Evolutionary conservation across 2,888 invertebrate genomes (phyloP).

Genomic region (Agonopterix alstromeriana): DNA sequence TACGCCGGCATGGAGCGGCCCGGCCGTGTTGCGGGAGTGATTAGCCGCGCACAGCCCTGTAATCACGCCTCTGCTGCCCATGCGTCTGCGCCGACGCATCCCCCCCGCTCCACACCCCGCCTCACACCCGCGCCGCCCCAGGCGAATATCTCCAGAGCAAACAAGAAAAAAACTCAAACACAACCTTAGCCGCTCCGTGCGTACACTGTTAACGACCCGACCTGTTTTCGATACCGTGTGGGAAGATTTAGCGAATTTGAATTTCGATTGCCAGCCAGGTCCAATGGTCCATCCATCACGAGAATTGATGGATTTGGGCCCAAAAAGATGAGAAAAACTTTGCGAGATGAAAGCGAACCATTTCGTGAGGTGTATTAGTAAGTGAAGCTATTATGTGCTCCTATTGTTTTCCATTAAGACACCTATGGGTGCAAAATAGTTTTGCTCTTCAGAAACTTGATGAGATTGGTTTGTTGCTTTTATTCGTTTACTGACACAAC

Average conservation of each 20-base stretch:
- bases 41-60: conserved; percentile 67
- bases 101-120: conserved; percentile 17
- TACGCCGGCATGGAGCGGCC: conserved; percentile 10
- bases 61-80: conserved; percentile 70
- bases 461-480: no score
- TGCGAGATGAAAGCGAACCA: conserved; percentile 61
- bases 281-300: conserved; percentile 69
- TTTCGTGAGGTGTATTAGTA: conserved; percentile 60
- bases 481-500: no score
- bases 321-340: conserved; percentile 63
- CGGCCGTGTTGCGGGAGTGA: conserved; percentile 58
- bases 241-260: conserved; percentile 77
- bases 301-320: conserved; percentile 73
- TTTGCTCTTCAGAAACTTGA: conserved; percentile 1
- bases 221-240: conserved; percentile 68
- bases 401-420: conserved; percentile 35
- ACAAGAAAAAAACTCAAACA: conserved; percentile 53
- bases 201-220: conserved; percentile 70
- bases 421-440: conserved; percentile 8
- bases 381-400: conserved; percentile 53
- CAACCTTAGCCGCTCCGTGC: conserved; percentile 33
- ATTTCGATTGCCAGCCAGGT: conserved; percentile 63
- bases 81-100: conserved; percentile 62
- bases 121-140: conserved; percentile 20
- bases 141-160: conserved; percentile 67